Percentiles rank a stretch among this genome's conserved stretches.
phyloP scores from a whole-genome alignment of 2,113 vertebrate species.

The Cyphomyrus plagiostoma region DNA sequence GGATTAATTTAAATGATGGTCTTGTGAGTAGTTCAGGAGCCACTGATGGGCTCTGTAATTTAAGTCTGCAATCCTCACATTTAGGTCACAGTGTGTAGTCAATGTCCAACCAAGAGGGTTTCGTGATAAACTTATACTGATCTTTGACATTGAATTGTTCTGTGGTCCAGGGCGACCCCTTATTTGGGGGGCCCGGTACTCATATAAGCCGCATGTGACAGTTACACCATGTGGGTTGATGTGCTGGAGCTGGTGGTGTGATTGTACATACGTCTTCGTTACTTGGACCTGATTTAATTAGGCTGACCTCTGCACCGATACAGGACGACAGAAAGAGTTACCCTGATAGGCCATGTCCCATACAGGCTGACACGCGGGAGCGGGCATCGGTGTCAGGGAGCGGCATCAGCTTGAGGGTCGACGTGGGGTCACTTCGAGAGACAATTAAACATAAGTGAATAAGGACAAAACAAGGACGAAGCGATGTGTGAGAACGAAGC shows the following conservation, averaged over 20 bases:
- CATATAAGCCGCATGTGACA: not conserved
- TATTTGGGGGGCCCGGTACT: not conserved
- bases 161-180: not conserved
- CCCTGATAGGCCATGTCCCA: not conserved
- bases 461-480: constrained; percentile 18
- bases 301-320: constrained; percentile 15
- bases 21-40: not conserved
- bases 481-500: not conserved
- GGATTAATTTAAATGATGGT: not conserved
- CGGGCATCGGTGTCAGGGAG: not conserved
- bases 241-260: not conserved
- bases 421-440: not conserved
- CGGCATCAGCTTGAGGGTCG: not conserved
- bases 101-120: not conserved
- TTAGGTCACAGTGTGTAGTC: not conserved
- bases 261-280: constrained; percentile 11
- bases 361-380: not conserved
- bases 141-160: constrained; percentile 5
- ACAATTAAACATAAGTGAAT: constrained; percentile 14
- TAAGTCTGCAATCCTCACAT: not conserved
- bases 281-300: constrained; percentile 16
- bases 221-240: no score
- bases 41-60: not conserved
- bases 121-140: not conserved
- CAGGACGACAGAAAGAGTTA: constrained; percentile 2